Conservation (phyloP, 1,140 invertebrate species). For the Paraescarpia echinospica region DNA sequence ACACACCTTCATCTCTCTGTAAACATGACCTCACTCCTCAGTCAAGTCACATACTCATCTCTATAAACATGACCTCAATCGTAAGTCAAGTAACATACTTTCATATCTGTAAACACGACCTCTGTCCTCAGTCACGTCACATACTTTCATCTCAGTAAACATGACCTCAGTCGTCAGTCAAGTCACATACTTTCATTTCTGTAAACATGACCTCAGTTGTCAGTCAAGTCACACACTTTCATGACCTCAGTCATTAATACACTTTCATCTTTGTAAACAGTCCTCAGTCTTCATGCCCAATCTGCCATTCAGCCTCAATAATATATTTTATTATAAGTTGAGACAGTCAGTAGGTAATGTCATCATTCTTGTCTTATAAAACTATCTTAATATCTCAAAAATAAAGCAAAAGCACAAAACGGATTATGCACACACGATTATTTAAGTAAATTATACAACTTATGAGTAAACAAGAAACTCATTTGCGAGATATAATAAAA, state of each 20-base stretch:
- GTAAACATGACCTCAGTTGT: not conserved
- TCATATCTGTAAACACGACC: too few species aligned
- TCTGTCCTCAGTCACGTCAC: too few species aligned
- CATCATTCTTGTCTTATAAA: not conserved
- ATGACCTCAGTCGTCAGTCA: not conserved
- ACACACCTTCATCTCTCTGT: not conserved
- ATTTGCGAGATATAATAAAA: too few species aligned
- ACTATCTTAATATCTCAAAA: not conserved
- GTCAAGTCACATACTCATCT: too few species aligned
- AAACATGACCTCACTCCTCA: too few species aligned
- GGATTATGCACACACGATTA: not conserved
- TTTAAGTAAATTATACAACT: not conserved
- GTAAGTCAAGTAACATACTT: too few species aligned
- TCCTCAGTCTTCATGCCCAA: not conserved
- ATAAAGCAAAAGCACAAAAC: not conserved
- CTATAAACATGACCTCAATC: too few species aligned
- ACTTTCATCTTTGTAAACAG: not conserved
- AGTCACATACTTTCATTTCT: not conserved
- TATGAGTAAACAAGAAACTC: not conserved
- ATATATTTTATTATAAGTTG: not conserved
- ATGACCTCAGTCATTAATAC: not conserved
- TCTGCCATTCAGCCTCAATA: not conserved
- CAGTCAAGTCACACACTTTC: not conserved
- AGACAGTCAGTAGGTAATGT: not conserved
- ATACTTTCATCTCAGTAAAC: not conserved